Evolutionary conservation across 53 echinoderm and acorn worm genomes (phyloP).

Genomic region (Apostichopus leukothele): DNA sequence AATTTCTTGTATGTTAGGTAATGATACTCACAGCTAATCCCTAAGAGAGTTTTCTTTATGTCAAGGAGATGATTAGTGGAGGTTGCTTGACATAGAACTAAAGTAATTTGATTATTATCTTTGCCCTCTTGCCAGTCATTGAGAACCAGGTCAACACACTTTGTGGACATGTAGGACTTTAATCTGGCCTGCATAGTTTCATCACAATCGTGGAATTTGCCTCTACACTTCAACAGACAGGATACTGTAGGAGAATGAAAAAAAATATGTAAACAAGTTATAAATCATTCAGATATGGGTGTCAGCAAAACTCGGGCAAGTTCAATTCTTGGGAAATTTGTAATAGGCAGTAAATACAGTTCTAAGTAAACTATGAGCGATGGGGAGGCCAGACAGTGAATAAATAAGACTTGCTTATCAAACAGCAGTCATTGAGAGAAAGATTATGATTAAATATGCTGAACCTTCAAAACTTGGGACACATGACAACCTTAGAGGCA

Average conservation of each 20-base stretch:
- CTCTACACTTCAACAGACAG: constrained; percentile 62
- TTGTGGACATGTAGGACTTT: constrained; percentile 80
- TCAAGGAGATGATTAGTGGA: constrained; percentile 61
- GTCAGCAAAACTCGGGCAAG: not conserved
- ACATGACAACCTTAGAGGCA: too few relatives aligned
- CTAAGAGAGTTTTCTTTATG: constrained; percentile 64
- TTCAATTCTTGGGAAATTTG: not conserved
- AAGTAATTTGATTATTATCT: constrained; percentile 70
- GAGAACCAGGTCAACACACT: constrained; percentile 71
- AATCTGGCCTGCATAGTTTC: constrained; percentile 75
- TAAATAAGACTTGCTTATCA: too few relatives aligned
- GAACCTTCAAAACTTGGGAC: too few relatives aligned
- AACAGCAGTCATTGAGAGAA: too few relatives aligned
- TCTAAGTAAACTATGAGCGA: too few relatives aligned
- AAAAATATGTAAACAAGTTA: not conserved
- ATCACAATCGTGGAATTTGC: constrained; percentile 75
- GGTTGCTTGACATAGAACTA: constrained; percentile 69
- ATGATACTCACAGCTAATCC: constrained; percentile 71
- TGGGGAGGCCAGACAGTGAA: too few relatives aligned
- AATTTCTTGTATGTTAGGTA: too few relatives aligned
- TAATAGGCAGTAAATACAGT: too few relatives aligned
- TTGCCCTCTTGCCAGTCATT: constrained; percentile 68
- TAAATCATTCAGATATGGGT: not conserved
- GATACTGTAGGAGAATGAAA: constrained; percentile 55
- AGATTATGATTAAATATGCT: too few relatives aligned